Evolutionary conservation across 2,113 vertebrate species (phyloP), one percentile per base, ranked within the genome.

Genomic region (Menidia beryllina): DNA sequence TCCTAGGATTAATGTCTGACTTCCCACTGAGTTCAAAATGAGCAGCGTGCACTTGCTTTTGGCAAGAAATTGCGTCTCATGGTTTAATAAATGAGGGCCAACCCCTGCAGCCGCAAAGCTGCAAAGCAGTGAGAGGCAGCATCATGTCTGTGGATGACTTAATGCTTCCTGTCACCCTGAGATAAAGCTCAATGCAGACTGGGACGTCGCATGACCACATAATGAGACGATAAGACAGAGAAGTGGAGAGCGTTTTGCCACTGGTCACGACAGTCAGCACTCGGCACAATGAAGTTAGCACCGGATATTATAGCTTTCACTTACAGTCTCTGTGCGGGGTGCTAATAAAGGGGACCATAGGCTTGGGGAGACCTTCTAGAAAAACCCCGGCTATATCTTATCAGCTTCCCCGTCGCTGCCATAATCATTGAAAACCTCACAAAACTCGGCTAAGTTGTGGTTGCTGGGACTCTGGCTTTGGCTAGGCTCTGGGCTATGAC

Each of bases 391-490:
- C 96, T 98, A 98, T 95, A 97, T 96, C 92, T 97, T 95, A 95
- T 96, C 80, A 75, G 76, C 93, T 94, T 95, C 97, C 93, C 87
- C 91, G 48, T 97, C 96, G 94, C 95, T 96, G 94, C 96, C 95
- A 92, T 95, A 96, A 92, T 94, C 96, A 94, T 93, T 95, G 95
- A 97, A 97, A 95, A 95, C 95, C 95, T 98, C 95, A 93, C 97
- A 98, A 97, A 96, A 97, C 90, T 95, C 94, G 89, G 96, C 96
- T 97, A 98, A 96, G 95, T 97, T 95, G 92, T 93, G 96, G 94
- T 94, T 92, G 95, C 95, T 94, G 91, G 94, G 91, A 19, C 94
- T 83, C 43, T 77, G 58, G 59, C 53, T 72, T 15, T 77, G 77
- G 81, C 79, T 86, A 59, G 73, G 78, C 36, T 66, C 93, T 83